Base-by-base conservation (phyloP, 2,113 vertebrate genomes). In the Xenopus borealis region DNA sequence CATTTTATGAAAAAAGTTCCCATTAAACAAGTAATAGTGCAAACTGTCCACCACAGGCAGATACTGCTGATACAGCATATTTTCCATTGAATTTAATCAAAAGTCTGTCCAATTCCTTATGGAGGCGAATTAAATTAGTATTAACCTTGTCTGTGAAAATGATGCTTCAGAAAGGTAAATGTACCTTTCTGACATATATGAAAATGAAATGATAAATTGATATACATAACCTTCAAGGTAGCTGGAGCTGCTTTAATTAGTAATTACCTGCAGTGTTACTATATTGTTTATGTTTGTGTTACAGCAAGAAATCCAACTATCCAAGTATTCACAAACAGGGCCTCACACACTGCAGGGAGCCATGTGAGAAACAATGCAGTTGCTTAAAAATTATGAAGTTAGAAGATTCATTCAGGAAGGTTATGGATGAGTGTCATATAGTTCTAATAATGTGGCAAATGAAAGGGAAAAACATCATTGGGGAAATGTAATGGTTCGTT, bases 141-240 rank as follows among this genome's bases (percentile, higher is more conserved):
- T 88, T 89, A 87, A 86, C 78, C 79, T 86, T 85, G 80, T 83
- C 86, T 83, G 45, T 80, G 75, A 80, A 88, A 84, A 86, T 65
- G 59, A 76, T 78, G 33, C 55, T 72, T 78, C 65, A 76, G 72
- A 83, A 82, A 82, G 66, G 82, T 80, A 88, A 82, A 84, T 79
- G 45, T 75, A 76, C 72, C 75, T 62, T 53, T 82, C 71, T 83
- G 85, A 74, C 78, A 80, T 61, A 72, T 50, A 78, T 18, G 68
- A 78, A 86, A 88, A 86, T 82, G 50, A 83, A 84, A 87, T 83
- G 81, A 87, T 81, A 81, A 84, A 83, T 83, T 86, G 83, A 81
- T 82, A 64, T 44, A 23, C 45, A 10, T 7, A 75, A 79, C 7
- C 7, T 47, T 83, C 55, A 72, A 13, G 79, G 79, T 66, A 81